These are phyloP conservation scores for Notocelia uddmanniana DNA, from an alignment of 2,888 invertebrate genomes.

Conservation along the genomic window DNA sequence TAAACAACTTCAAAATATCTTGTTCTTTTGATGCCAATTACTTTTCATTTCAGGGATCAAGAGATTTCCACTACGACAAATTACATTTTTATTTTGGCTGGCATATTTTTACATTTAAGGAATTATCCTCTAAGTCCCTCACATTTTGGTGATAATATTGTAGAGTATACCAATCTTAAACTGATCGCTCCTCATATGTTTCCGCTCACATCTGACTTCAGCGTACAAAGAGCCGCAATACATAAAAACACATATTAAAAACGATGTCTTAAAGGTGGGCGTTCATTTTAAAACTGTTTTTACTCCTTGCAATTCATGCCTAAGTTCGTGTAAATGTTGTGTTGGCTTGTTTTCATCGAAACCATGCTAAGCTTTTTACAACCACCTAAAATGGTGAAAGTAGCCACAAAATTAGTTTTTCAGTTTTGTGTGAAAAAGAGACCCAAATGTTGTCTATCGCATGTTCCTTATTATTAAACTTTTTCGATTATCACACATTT, in stretches of 20 bases:
- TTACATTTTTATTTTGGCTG: slow-evolving; percentile 40
- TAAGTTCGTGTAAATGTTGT: background rate
- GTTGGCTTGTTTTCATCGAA: background rate
- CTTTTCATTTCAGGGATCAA: slow-evolving; percentile 46
- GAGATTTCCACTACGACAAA: slow-evolving; percentile 48
- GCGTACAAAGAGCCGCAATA: too few species aligned
- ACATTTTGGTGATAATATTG: background rate
- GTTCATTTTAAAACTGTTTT: too few species aligned
- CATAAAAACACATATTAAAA: too few species aligned
- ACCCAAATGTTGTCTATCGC: background rate
- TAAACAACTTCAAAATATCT: slow-evolving; percentile 34
- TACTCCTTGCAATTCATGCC: too few species aligned
- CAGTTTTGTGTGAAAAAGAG: slow-evolving; percentile 17
- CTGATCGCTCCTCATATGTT: too few species aligned
- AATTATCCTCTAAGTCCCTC: background rate
- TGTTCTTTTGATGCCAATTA: slow-evolving; percentile 42
- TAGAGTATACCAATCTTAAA: too few species aligned
- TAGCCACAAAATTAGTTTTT: background rate
- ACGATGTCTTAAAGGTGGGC: too few species aligned
- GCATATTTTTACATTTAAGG: slow-evolving; percentile 1
- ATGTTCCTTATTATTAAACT: slow-evolving; percentile 59
- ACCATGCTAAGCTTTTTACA: too few species aligned
- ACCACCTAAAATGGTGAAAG: background rate
- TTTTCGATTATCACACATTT: slow-evolving; percentile 77
- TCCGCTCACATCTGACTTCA: too few species aligned